These are phyloP conservation scores for Dryas iulia DNA, from an alignment of 1,140 invertebrate genomes.

Conservation along the genomic window DNA sequence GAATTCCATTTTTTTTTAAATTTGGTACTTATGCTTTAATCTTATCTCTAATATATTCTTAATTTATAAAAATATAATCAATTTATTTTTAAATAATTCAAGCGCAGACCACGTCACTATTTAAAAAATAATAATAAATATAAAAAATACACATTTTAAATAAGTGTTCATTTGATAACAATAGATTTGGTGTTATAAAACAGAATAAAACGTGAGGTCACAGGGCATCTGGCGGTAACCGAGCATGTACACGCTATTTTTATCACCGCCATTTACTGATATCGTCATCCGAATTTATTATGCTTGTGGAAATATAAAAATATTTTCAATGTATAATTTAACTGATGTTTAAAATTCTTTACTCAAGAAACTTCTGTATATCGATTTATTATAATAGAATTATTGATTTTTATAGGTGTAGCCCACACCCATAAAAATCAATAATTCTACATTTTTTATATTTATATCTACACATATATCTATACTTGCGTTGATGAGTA, in stretches of 20 bases:
- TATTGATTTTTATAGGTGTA: no score
- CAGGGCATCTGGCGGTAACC: conserved; percentile 68
- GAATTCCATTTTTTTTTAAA: no score
- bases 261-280: conserved; percentile 66
- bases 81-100: no score
- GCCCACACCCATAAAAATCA: no score
- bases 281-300: conserved; percentile 34
- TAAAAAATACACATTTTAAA: not conserved
- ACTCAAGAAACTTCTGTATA: no score
- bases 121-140: not conserved
- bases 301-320: not conserved
- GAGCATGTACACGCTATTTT: conserved; percentile 68
- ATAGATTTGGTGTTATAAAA: conserved; percentile 40
- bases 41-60: no score
- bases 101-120: not conserved
- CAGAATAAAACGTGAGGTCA: conserved; percentile 54
- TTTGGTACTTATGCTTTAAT: no score
- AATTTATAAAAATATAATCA: no score
- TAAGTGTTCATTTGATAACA: not conserved
- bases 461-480: no score
- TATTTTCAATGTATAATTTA: not conserved
- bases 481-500: no score
- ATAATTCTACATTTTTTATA: no score
- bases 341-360: not conserved
- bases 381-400: no score